Evolutionary conservation across 1,140 invertebrate genomes (phyloP).

Genomic region (Stegodyphus mimosarum): DNA sequence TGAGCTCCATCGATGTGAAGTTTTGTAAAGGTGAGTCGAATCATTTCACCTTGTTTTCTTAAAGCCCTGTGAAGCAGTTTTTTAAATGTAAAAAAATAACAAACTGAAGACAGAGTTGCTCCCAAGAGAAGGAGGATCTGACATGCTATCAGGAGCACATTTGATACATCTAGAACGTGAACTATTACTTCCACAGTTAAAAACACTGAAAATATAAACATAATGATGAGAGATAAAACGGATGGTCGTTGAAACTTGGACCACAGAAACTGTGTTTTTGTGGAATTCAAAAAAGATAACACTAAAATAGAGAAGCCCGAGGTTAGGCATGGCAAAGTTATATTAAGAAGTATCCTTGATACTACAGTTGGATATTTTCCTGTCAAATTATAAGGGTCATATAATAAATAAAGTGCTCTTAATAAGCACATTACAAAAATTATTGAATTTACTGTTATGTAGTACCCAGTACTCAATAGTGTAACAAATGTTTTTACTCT

Average conservation of each 20-base stretch:
- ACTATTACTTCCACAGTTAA: conserved; percentile 81
- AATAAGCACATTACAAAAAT: conserved; percentile 82
- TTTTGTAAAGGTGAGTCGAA: conserved; percentile 67
- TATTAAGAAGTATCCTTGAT: conserved; percentile 82
- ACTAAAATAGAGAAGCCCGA: conserved; percentile 87
- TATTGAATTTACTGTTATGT: conserved; percentile 83
- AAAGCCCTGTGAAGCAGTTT: conserved; percentile 69
- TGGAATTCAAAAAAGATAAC: conserved; percentile 81
- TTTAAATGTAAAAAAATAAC: conserved; percentile 85
- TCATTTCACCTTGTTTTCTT: conserved; percentile 68
- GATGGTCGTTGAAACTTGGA: conserved; percentile 74
- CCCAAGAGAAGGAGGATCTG: conserved; percentile 78
- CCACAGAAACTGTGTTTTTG: conserved; percentile 67
- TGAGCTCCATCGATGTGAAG: conserved; percentile 65
- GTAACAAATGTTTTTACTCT: conserved; percentile 64
- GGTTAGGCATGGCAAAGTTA: conserved; percentile 84
- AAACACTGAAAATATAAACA: conserved; percentile 81
- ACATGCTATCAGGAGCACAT: conserved; percentile 66
- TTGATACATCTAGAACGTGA: conserved; percentile 63
- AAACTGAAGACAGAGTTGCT: conserved; percentile 79
- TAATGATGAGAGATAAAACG: conserved; percentile 79
- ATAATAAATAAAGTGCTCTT: conserved; percentile 86
- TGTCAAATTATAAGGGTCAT: conserved; percentile 88
- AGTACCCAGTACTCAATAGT: conserved; percentile 75
- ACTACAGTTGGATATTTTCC: conserved; percentile 81